phyloP scores from a whole-genome alignment of 1,140 invertebrate genomes.

The Phymorhynchus buccinoides region DNA sequence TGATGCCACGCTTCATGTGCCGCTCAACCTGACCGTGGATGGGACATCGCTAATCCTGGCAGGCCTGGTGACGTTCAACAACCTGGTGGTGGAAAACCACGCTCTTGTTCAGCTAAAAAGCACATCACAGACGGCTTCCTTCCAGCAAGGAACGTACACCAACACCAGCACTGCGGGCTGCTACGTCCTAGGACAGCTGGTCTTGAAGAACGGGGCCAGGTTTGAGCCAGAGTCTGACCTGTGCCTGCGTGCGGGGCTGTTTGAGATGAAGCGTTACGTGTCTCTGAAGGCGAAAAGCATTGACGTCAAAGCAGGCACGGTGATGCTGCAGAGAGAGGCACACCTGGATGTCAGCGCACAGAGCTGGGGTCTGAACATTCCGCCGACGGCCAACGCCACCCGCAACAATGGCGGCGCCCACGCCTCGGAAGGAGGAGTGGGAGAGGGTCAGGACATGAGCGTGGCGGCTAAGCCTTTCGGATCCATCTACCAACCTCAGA shows the following conservation, averaged over 20 bases:
- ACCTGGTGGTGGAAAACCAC: slow-evolving; percentile 55
- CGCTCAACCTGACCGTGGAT: slow-evolving; percentile 56
- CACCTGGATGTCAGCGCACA: slow-evolving; percentile 54
- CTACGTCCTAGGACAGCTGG: slow-evolving; percentile 52
- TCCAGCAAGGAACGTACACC: slow-evolving; percentile 48
- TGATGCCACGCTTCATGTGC: slow-evolving; percentile 56
- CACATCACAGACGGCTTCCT: slow-evolving; percentile 58
- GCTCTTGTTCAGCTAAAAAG: slow-evolving; percentile 53
- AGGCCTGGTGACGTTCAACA: slow-evolving; percentile 61
- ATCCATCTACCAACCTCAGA: slow-evolving; percentile 53
- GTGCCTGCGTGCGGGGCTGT: slow-evolving; percentile 47
- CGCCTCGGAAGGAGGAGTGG: slow-evolving; percentile 59
- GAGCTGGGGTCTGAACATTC: slow-evolving; percentile 42
- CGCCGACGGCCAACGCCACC: slow-evolving; percentile 45
- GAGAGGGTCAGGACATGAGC: slow-evolving; percentile 33
- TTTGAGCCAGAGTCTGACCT: slow-evolving; percentile 52
- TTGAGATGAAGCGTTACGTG: slow-evolving; percentile 62
- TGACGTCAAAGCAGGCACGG: slow-evolving; percentile 51
- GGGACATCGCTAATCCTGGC: slow-evolving; percentile 49
- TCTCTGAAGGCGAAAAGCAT: slow-evolving; percentile 50
- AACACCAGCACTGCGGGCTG: slow-evolving; percentile 48
- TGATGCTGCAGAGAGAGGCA: slow-evolving; percentile 57
- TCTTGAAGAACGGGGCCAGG: slow-evolving; percentile 54
- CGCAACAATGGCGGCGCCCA: slow-evolving; percentile 57
- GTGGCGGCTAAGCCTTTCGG: slow-evolving; percentile 56